These are phyloP conservation scores for Fregetta grallaria DNA, from an alignment of 2,113 vertebrate species.

Conservation along the genomic window DNA sequence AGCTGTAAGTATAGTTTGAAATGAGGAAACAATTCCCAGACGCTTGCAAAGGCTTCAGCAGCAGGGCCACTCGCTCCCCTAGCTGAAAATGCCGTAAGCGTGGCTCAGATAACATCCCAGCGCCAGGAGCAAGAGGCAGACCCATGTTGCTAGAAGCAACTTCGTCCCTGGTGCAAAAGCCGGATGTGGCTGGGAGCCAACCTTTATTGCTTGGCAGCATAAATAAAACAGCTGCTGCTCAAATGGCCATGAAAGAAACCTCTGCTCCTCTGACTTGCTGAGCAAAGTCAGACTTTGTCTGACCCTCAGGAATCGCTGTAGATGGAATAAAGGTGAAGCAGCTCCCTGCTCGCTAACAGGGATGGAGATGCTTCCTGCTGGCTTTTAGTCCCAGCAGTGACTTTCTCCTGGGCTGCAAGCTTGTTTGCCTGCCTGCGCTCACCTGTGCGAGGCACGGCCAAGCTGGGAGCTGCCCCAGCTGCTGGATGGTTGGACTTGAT, in stretches of 20 bases:
- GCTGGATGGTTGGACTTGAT: neutral
- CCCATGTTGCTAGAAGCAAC: neutral
- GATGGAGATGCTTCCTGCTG: neutral
- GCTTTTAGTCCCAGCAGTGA: neutral
- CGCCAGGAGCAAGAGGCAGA: neutral
- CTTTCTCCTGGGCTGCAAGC: neutral
- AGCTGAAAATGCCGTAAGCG: neutral
- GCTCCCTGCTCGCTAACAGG: neutral
- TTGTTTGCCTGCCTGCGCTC: neutral
- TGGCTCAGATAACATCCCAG: neutral
- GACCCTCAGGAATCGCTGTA: neutral
- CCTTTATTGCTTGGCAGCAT: neutral
- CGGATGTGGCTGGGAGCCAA: neutral
- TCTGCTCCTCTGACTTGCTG: neutral
- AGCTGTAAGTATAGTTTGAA: neutral
- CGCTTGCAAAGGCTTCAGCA: neutral
- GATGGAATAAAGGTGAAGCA: neutral
- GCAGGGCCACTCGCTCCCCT: neutral
- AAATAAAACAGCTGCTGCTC: constrained; percentile 37
- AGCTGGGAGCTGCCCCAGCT: neutral
- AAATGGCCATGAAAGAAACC: neutral
- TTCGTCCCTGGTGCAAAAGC: neutral
- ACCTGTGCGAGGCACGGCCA: neutral
- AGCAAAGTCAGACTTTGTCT: neutral
- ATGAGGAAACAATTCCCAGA: rapidly evolving